Base-by-base conservation (phyloP, 2,113 vertebrate species). In the Brevimyrus niger region DNA sequence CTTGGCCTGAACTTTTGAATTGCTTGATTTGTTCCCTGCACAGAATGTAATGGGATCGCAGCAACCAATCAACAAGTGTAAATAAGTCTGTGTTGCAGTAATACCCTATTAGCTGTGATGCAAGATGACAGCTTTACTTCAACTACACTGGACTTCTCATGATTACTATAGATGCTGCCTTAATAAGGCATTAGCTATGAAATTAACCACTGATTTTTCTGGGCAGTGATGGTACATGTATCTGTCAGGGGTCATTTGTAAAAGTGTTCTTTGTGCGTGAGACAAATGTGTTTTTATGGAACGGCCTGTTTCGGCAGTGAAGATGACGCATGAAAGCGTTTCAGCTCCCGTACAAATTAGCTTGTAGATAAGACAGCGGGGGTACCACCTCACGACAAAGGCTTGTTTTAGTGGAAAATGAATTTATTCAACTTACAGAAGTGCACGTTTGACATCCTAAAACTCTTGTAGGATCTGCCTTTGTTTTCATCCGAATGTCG, bases 41-140 rank as follows among this genome's bases (percentile, higher is more conserved):
- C 19, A 44, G 23, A 65, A 86, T 6, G 21, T 80, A 73, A 88
- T 50, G 38, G 38, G 19, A 46, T 69, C 10, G 5, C 58, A 65
- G 87, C 47, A 76, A 69, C 82, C 83, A 73, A 48, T 69, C 46
- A 89, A 51, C 84, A 69, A 42, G 55, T 86, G 84, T 86, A 61
- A 89, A 87, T 86, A 86, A 38, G 19, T 65, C 31, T n/a, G 53
- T 65, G 47, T 44, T 31, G 10, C 55, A 50, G 89, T 31, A 85
- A 31, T 31, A 46, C 23, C 89, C 83, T 38, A 61, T 47, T 46
- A 89, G 48, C 82, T 1, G 0, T 46, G 27, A 89, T 89, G 2
- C 23, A 46, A 31, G 7, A 48, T 31, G 50, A 38, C 61, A 88
- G 58, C 87, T 31, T 31, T 48, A 21, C 10, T 87, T 27, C 6